Evolutionary conservation across 2,797 vertebrate species (phyloP), one percentile per base, ranked within the genome.

Genomic region (Strix occidentalis): DNA sequence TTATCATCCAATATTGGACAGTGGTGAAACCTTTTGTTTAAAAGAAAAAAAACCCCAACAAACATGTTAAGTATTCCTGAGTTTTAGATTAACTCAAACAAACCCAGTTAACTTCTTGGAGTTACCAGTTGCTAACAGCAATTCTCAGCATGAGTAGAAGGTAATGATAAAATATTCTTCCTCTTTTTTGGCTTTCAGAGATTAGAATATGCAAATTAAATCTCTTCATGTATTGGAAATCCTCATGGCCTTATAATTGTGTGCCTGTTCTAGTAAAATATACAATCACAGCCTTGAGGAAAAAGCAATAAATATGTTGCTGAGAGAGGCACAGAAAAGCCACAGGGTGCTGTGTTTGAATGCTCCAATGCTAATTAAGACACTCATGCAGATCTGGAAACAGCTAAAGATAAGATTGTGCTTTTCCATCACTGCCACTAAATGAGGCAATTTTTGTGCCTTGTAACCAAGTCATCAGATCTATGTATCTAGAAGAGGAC

Each of bases 351-450:
- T 2, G 11, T 76, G 26, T 76, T 37, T 65, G 68, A 87, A 43
- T 79, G 43, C 25, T 79, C 11, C 39, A 70, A 2, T 56, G 35
- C 21, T 89, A 84, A 92, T 89, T 89, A 78, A 91, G 58, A 84
- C 60, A 71, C 16, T 61, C 43, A 46, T 31, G 54, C 5, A 60
- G 25, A 68, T 91, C 64, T 91, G 65, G 64, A 89, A 91, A 74
- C 11, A 58, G 51, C 58, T 70, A 46, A 72, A 84, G 79, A 60
- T 35, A 75, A 89, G 74, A 69, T 39, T 84, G 31, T 75, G 24
- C 7, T 46, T 82, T 82, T 89, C n/a, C 33, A 60, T 90, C 19
- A 17, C 19, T 82, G 66, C 51, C 23, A 53, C 50, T 82, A 75
- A 60, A 60, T 10, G 19, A 90, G 20, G 4, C 10, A 90, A 33